Evolutionary conservation across 2,888 invertebrate genomes (phyloP), one percentile per base, ranked within the genome.

Genomic region (Tetheella fluctuosa): DNA sequence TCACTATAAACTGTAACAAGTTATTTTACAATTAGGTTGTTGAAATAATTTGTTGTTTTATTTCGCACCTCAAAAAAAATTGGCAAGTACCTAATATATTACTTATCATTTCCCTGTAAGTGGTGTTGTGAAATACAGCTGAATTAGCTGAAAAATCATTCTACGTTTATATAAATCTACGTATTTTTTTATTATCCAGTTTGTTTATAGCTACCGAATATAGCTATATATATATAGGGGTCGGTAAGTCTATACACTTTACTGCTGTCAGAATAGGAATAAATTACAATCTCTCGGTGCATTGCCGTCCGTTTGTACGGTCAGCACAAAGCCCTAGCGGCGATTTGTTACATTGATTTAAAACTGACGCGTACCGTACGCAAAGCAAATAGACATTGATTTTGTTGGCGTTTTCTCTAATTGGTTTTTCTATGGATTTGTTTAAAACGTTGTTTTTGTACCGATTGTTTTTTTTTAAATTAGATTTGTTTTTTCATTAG

Each of bases 261-360:
- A 72, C 79, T 79, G 79, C 76, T 78, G 83, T 88, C 80, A 86
- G 85, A 86, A 84, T 77, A 74, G 80, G 86, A 88, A 89, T 88
- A 89, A 89, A 90, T 89, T 80, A 88, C 82, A 72, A 80, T 77
- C 79, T 76, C 77, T 75, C 70, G 67, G 74, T 80, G 80, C 76
- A 76, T 70, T 75, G 74, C 76, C 74, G 42, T 67, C 71, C 69
- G 71, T 72, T 74, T 73, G 84, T 84, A 86, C 77, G 77, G 85
- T 81, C 84, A 79, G 86, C 84, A 83, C 79, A 85, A 82, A 82
- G 83, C 76, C 70, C 71, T 61, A 65, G 71, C 75, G 77, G 70
- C 85, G 83, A 89, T 89, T 88, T 89, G 88, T 89, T 85, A 88
- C 81, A 81, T 83, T 83, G 86, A 88, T 84, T 86, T 81, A 80